Percentiles rank a stretch among this genome's conserved stretches.
phyloP scores from a whole-genome alignment of 2,888 invertebrate species.

The Charanyca ferruginea region DNA sequence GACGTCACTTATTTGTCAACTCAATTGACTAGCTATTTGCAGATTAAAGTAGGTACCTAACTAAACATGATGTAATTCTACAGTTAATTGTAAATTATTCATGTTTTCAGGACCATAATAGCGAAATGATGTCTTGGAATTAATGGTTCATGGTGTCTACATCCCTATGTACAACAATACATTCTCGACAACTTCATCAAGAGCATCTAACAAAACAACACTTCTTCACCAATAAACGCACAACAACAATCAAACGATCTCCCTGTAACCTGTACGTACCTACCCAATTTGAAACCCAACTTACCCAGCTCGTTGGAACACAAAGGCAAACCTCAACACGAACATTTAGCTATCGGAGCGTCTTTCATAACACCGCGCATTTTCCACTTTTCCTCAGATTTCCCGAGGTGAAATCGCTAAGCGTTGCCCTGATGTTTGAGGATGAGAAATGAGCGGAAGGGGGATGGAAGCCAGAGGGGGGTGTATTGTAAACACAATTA shows the following conservation, averaged over 20 bases:
- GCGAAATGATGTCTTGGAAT: too few species aligned
- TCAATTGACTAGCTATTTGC: too few species aligned
- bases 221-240: conserved; percentile 7
- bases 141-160: too few species aligned
- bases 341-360: conserved; percentile 56
- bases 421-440: conserved; percentile 83
- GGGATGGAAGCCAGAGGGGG: conserved; percentile 70
- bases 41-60: too few species aligned
- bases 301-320: conserved; percentile 64
- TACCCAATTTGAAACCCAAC: conserved; percentile 48
- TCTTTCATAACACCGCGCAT: conserved; percentile 68
- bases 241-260: conserved; percentile 25
- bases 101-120: too few species aligned
- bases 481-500: conserved; percentile 88
- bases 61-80: too few species aligned
- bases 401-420: conserved; percentile 85
- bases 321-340: conserved; percentile 57
- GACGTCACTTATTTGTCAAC: too few species aligned
- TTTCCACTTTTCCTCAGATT: conserved; percentile 79
- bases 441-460: conserved; percentile 88
- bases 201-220: neutral
- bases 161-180: neutral
- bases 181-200: neutral
- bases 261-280: conserved; percentile 34
- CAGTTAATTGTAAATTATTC: too few species aligned